These are phyloP conservation scores for Neosilurus hyrtlii DNA, from an alignment of 2,797 vertebrate genomes.

Conservation along the genomic window DNA sequence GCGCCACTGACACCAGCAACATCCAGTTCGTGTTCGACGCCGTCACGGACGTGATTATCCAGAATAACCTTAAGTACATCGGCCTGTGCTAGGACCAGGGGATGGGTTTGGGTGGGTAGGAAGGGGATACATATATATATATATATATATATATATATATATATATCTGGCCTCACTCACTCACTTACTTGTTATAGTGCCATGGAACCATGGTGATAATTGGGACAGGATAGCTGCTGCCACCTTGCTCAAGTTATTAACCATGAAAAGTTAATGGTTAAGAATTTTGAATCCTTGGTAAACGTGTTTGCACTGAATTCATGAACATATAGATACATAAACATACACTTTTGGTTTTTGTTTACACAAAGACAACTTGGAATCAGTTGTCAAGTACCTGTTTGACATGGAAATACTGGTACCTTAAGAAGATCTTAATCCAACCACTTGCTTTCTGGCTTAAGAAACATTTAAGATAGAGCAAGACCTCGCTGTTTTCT, in stretches of 20 bases:
- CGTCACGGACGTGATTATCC: slow-evolving; percentile 99
- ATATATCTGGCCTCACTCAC: neutral
- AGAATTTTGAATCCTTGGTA: slow-evolving; percentile 62
- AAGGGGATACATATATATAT: neutral
- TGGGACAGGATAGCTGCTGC: slow-evolving; percentile 59
- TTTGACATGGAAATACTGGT: slow-evolving; percentile 71
- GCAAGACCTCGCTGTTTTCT: slow-evolving; percentile 39
- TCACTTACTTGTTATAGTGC: slow-evolving; percentile 52
- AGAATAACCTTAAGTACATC: slow-evolving; percentile 99
- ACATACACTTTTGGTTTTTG: slow-evolving; percentile 63
- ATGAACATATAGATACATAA: slow-evolving; percentile 73
- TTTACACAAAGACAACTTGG: slow-evolving; percentile 64
- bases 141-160: neutral
- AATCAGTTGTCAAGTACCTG: slow-evolving; percentile 65
- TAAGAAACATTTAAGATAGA: slow-evolving; percentile 53
- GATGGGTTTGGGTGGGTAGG: slow-evolving; percentile 32
- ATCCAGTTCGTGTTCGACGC: slow-evolving; percentile 99
- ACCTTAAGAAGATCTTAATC: slow-evolving; percentile 58
- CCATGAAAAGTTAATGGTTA: slow-evolving; percentile 56
- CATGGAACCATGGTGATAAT: slow-evolving; percentile 54
- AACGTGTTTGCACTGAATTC: slow-evolving; percentile 78
- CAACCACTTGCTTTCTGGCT: slow-evolving; percentile 44
- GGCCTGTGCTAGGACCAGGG: slow-evolving; percentile 90
- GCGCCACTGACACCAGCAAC: slow-evolving; percentile 99
- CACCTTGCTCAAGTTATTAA: slow-evolving; percentile 60